These are phyloP conservation scores for Antechinus stuartii DNA, from an alignment of 2,113 vertebrate species.

Conservation along the genomic window DNA sequence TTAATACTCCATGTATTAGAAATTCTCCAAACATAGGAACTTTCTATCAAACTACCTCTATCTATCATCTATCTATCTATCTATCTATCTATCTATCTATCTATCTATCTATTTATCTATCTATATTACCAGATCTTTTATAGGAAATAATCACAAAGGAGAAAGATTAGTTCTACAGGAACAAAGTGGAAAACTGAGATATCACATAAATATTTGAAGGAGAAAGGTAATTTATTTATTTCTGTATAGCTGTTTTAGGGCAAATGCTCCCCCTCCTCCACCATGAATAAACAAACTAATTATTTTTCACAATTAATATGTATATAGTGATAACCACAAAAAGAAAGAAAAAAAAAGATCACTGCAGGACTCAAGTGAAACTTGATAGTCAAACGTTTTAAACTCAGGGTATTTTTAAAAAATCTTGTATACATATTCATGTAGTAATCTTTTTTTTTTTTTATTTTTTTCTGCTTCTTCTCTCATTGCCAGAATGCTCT, in stretches of 20 bases:
- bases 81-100: no score
- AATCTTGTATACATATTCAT: background rate
- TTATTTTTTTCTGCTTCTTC: background rate
- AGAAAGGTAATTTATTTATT: background rate
- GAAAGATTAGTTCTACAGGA: background rate
- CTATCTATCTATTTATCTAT: background rate
- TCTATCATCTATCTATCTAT: no score
- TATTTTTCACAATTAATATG: background rate
- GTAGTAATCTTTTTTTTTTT: background rate
- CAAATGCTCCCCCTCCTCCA: background rate
- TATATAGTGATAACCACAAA: background rate
- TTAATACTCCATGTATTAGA: background rate
- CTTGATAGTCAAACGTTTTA: background rate
- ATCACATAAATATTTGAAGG: background rate
- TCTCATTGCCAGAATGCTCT: background rate
- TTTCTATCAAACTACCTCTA: background rate
- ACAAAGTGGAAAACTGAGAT: background rate
- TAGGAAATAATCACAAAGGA: background rate
- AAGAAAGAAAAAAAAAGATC: constrained; percentile 25
- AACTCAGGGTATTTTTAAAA: background rate
- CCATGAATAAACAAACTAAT: background rate
- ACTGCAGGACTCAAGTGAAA: constrained; percentile 9
- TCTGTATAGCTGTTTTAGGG: background rate
- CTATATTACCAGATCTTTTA: background rate
- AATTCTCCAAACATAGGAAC: background rate